Percentiles rank a stretch among this genome's conserved stretches.
Conservation (phyloP, 1,140 invertebrate species). For the Brachionus angularis region DNA sequence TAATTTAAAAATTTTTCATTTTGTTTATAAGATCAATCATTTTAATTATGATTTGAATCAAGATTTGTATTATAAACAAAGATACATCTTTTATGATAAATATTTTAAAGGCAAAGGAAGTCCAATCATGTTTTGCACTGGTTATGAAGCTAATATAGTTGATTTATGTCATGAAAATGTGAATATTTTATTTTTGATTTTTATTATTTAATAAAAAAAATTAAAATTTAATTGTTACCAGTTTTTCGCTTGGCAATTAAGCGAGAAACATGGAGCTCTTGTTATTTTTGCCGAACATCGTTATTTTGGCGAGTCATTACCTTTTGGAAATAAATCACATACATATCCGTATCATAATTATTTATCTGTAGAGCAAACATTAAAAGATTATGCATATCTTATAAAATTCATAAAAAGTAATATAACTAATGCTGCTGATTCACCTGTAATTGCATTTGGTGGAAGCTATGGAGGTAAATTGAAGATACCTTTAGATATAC, state of each 20-base stretch:
- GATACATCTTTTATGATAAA: slow-evolving; percentile 76
- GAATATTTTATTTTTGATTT: no score
- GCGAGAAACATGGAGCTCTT: slow-evolving; percentile 71
- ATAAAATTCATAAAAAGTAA: slow-evolving; percentile 65
- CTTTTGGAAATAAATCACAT: slow-evolving; percentile 68
- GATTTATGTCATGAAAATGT: slow-evolving; percentile 84
- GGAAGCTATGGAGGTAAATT: slow-evolving; percentile 75
- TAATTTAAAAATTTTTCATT: slow-evolving; percentile 3
- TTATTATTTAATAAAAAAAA: background rate
- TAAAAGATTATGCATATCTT: slow-evolving; percentile 86
- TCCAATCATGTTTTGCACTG: slow-evolving; percentile 93
- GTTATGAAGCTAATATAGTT: slow-evolving; percentile 90
- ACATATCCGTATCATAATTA: slow-evolving; percentile 59
- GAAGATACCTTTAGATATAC: no score
- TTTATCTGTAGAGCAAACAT: slow-evolving; percentile 82
- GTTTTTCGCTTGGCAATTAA: slow-evolving; percentile 89
- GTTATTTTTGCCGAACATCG: slow-evolving; percentile 86
- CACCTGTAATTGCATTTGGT: slow-evolving; percentile 84
- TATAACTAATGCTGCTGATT: slow-evolving; percentile 55
- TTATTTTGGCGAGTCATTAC: slow-evolving; percentile 85
- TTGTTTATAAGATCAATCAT: slow-evolving; percentile 66
- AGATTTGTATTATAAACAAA: slow-evolving; percentile 67
- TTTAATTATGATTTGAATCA: slow-evolving; percentile 69
- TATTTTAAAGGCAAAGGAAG: slow-evolving; percentile 59
- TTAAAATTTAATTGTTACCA: slow-evolving; percentile 71